Conservation (phyloP, 2,888 invertebrate genomes). For the Acrobasis suavella region DNA sequence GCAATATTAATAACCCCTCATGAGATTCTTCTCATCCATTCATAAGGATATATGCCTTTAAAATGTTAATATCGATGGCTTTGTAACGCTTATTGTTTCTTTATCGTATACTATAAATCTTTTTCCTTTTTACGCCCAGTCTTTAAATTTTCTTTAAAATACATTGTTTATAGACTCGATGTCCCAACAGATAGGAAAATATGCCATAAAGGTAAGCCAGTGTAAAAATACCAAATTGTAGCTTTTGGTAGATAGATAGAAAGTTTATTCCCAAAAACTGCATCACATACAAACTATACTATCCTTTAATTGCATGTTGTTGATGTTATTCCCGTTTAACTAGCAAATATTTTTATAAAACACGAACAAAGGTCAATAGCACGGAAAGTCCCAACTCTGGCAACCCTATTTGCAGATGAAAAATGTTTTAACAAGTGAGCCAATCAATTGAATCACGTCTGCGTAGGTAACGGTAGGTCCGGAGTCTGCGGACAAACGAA, state of each 20-base stretch:
- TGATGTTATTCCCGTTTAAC: no score
- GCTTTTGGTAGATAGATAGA: no score
- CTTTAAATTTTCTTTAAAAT: no score
- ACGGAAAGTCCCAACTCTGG: neutral
- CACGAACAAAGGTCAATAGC: neutral
- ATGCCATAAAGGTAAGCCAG: no score
- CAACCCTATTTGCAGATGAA: neutral
- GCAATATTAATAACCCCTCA: constrained; percentile 16
- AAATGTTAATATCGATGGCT: constrained; percentile 2
- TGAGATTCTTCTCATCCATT: constrained; percentile 10
- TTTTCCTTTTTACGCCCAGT: no score
- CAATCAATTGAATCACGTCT: constrained; percentile 11
- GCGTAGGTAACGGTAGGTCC: constrained; percentile 30
- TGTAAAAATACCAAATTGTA: no score
- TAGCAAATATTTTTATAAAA: neutral
- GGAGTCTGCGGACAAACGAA: constrained; percentile 29
- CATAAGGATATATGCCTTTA: constrained; percentile 11
- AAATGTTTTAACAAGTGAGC: neutral
- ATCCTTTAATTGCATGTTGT: no score
- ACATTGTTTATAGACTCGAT: no score
- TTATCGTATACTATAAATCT: constrained; percentile 19
- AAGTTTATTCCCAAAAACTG: no score
- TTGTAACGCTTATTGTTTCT: constrained; percentile 5
- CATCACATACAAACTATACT: no score
- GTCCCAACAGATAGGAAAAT: no score